phyloP scores from a whole-genome alignment of 1,140 invertebrate species.

The Lordiphosa stackelbergi region DNA sequence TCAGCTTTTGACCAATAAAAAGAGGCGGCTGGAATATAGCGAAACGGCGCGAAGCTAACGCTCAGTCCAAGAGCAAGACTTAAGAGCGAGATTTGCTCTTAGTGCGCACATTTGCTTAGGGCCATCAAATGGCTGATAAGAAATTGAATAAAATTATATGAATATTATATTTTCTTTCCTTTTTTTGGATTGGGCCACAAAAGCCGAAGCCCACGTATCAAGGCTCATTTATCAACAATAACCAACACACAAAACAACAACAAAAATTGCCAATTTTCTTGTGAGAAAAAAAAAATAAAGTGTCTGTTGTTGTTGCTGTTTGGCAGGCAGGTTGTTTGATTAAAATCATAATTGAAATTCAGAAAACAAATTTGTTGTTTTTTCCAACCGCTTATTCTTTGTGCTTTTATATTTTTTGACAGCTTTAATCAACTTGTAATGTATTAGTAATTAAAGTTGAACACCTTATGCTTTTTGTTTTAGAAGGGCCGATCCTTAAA shows the following conservation, averaged over 20 bases:
- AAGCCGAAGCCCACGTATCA: slow-evolving; percentile 49
- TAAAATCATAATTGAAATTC: slow-evolving; percentile 69
- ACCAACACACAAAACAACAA: slow-evolving; percentile 17
- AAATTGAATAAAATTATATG: slow-evolving; percentile 74
- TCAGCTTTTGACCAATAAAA: slow-evolving; percentile 76
- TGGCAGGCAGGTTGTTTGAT: slow-evolving; percentile 27
- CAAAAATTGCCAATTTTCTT: slow-evolving; percentile 43
- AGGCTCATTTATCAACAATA: slow-evolving; percentile 60
- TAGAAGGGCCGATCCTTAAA: no score
- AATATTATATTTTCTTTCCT: slow-evolving; percentile 37
- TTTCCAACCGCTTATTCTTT: no score
- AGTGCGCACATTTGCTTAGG: slow-evolving; percentile 39
- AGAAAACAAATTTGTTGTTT: slow-evolving; percentile 1
- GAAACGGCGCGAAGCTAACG: slow-evolving; percentile 11
- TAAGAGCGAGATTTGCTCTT: slow-evolving; percentile 38
- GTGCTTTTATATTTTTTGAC: no score
- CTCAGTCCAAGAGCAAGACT: slow-evolving; percentile 28
- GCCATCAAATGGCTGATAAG: slow-evolving; percentile 54
- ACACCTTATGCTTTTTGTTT: no score
- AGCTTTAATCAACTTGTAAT: no score
- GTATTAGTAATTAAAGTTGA: no score
- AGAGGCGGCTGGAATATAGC: slow-evolving; percentile 54
- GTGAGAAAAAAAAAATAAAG: slow-evolving; percentile 45
- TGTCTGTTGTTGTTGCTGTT: slow-evolving; percentile 7
- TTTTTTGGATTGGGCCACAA: slow-evolving; percentile 23